Percentiles rank a stretch among this genome's conserved stretches.
Evolutionary conservation across 2,888 invertebrate species (phyloP).

Genomic region (Steinernema carpocapsae): DNA sequence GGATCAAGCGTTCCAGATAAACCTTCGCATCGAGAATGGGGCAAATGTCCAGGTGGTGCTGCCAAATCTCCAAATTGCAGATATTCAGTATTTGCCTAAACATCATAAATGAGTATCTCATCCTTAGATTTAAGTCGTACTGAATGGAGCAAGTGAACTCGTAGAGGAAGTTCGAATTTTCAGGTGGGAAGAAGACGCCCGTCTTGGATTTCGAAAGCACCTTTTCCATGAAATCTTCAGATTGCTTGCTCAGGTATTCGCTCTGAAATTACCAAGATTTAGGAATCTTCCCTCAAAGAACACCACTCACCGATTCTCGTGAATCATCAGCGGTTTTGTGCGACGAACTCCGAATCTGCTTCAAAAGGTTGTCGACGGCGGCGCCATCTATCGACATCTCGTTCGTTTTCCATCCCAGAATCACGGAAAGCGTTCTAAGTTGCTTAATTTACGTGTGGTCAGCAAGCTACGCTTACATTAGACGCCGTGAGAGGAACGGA

Average conservation of each 20-base stretch:
- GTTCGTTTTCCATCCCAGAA: slow-evolving; percentile 16
- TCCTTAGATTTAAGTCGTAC: background rate
- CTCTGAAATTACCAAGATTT: background rate
- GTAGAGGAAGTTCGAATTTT: slow-evolving; percentile 28
- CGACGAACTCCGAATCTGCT: slow-evolving; percentile 14
- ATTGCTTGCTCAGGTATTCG: slow-evolving; percentile 18
- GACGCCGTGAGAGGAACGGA: slow-evolving; percentile 1
- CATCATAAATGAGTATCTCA: too few relatives aligned
- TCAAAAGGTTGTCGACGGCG: slow-evolving; percentile 22
- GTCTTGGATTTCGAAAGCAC: slow-evolving; percentile 20
- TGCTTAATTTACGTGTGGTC: background rate
- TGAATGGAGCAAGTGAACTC: slow-evolving; percentile 24
- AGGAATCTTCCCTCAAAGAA: background rate
- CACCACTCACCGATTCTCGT: slow-evolving; percentile 10
- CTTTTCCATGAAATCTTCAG: slow-evolving; percentile 15
- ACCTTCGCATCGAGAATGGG: slow-evolving; percentile 26
- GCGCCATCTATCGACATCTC: slow-evolving; percentile 16
- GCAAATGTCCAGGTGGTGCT: slow-evolving; percentile 19
- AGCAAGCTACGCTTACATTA: background rate
- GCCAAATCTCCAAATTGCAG: slow-evolving; percentile 24
- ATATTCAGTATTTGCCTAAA: slow-evolving; percentile 21
- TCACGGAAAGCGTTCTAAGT: slow-evolving; percentile 18
- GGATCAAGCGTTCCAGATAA: slow-evolving; percentile 3
- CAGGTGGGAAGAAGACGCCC: slow-evolving; percentile 27
- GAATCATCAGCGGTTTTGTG: slow-evolving; percentile 9